Percentiles rank a stretch among this genome's conserved stretches.
Conservation (phyloP, 2,113 vertebrate genomes). For the Aspiorhynchus laticeps region DNA sequence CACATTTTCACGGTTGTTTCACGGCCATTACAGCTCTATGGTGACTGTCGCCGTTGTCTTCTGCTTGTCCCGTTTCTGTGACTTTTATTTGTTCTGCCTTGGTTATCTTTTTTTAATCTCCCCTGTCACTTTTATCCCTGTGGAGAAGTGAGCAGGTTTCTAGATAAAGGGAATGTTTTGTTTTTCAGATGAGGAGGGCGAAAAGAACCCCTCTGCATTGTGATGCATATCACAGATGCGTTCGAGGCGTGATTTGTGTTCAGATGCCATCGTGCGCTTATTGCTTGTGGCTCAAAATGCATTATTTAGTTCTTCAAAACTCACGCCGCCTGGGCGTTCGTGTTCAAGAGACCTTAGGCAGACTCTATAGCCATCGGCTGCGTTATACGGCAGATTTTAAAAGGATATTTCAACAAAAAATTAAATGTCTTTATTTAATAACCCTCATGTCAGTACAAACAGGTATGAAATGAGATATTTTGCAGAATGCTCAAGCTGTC, state of each 20-base stretch:
- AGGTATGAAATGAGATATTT: background rate
- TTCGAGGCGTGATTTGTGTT: slow-evolving; percentile 44
- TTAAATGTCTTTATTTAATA: background rate
- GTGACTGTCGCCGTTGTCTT: background rate
- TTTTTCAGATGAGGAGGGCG: slow-evolving; percentile 46
- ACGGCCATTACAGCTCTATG: slow-evolving; percentile 17
- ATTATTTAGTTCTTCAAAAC: slow-evolving; percentile 44
- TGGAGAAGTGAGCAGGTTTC: slow-evolving; percentile 39
- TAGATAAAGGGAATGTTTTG: slow-evolving; percentile 48
- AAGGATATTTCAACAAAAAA: background rate
- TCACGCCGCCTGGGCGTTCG: background rate
- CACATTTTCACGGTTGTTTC: slow-evolving; percentile 5
- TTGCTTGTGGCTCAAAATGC: slow-evolving; percentile 38
- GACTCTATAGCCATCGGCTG: background rate
- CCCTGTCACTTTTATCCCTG: slow-evolving; percentile 38
- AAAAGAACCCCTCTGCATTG: slow-evolving; percentile 44
- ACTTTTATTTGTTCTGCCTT: slow-evolving; percentile 51
- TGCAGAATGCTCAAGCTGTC: background rate
- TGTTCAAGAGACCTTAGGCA: slow-evolving; percentile 10
- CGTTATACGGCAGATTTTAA: background rate
- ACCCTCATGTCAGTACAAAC: background rate
- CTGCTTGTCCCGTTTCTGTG: slow-evolving; percentile 15
- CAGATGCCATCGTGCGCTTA: slow-evolving; percentile 21
- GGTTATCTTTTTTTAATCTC: slow-evolving; percentile 47
- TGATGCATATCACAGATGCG: slow-evolving; percentile 48